phyloP scores from a whole-genome alignment of 2,888 invertebrate genomes.

The Cryptophagus acutangulus region DNA sequence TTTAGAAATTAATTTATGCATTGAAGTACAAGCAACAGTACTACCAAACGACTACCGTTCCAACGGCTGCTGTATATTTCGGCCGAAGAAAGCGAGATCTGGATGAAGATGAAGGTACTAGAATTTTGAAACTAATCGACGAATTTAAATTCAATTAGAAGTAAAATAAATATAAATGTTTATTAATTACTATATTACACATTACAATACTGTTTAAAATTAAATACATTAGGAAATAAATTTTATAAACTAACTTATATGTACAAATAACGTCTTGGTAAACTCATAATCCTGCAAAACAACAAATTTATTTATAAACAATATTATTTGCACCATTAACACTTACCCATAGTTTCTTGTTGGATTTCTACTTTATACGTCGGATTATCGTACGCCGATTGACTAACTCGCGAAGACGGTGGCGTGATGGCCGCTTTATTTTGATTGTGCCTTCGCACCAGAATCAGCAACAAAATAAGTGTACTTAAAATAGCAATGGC shows the following conservation, averaged over 20 bases:
- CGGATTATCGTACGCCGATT: constrained; percentile 89
- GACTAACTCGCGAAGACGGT: constrained; percentile 66
- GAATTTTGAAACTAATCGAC: constrained; percentile 39
- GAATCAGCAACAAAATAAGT: constrained; percentile 70
- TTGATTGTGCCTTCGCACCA: constrained; percentile 66
- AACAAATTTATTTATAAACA: constrained; percentile 1
- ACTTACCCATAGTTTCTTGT: constrained; percentile 85
- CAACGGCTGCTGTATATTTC: constrained; percentile 41
- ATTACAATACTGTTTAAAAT: constrained; percentile 30
- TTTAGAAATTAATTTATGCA: constrained; percentile 64
- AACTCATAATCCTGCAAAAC: constrained; percentile 29
- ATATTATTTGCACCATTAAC: neutral
- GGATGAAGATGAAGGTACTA: constrained; percentile 25
- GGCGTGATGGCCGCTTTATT: constrained; percentile 72
- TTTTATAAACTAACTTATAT: constrained; percentile 25
- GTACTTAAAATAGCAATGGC: constrained; percentile 80
- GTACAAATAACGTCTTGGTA: constrained; percentile 26
- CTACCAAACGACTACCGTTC: constrained; percentile 49
- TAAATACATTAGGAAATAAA: constrained; percentile 28
- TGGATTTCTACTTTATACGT: constrained; percentile 91
- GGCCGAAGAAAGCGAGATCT: constrained; percentile 30
- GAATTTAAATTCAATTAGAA: constrained; percentile 29
- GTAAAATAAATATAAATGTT: constrained; percentile 23
- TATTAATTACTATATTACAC: constrained; percentile 32
- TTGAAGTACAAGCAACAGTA: constrained; percentile 57